Percentiles rank a stretch among this genome's conserved stretches.
Evolutionary conservation across 2,888 invertebrate species (phyloP).

Genomic region (Microplitis manilae): DNA sequence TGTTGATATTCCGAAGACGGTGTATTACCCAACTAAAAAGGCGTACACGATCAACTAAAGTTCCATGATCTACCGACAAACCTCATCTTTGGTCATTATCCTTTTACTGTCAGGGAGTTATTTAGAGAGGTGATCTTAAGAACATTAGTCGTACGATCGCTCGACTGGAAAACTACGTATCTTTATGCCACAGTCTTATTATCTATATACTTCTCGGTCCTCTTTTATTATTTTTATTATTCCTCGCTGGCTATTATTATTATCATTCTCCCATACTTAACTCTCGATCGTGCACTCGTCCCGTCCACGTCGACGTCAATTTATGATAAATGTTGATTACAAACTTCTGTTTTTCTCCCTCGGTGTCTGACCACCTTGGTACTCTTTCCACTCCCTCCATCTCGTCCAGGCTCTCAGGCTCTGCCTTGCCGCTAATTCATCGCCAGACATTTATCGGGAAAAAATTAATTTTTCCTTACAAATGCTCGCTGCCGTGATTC

Average conservation of each 20-base stretch:
- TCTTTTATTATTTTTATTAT: neutral
- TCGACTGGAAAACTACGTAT: slow-evolving; percentile 64
- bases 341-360: slow-evolving; percentile 24
- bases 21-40: slow-evolving; percentile 12
- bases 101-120: slow-evolving; percentile 65
- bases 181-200: slow-evolving; percentile 34
- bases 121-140: slow-evolving; percentile 61
- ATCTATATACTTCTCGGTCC: neutral
- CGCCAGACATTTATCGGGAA: neutral
- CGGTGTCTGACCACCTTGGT: slow-evolving; percentile 29
- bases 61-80: slow-evolving; percentile 49
- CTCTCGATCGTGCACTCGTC: slow-evolving; percentile 11
- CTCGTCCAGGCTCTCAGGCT: slow-evolving; percentile 1
- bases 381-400: slow-evolving; percentile 10
- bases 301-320: slow-evolving; percentile 8
- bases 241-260: neutral
- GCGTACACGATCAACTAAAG: slow-evolving; percentile 26
- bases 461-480: slow-evolving; percentile 28
- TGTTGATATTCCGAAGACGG: slow-evolving; percentile 35
- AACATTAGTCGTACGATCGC: slow-evolving; percentile 59
- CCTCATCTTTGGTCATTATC: slow-evolving; percentile 62
- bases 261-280: neutral
- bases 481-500: slow-evolving; percentile 2
- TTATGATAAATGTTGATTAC: slow-evolving; percentile 20
- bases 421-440: neutral